Base-by-base conservation (phyloP, 2,113 vertebrate genomes). In the Jacana jacana region DNA sequence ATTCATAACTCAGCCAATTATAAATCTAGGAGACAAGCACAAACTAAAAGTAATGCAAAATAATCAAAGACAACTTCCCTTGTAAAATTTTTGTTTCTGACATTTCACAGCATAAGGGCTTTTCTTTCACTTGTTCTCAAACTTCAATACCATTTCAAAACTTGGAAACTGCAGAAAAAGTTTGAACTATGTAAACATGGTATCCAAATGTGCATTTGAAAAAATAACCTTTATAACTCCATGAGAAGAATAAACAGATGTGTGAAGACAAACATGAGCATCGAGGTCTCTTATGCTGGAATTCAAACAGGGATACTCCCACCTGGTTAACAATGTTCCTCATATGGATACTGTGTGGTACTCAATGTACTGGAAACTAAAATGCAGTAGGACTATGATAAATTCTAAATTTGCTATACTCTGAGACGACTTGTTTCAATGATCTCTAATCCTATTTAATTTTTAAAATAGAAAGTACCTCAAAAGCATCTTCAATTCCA, bases 401-500 rank as follows among this genome's bases (percentile, higher is more conserved):
- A 64, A 25, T 44, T 76, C 25, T 66, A 40, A 18, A 27, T 54
- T 60, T 60, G 33, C 24, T 61, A 27, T 13, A 19, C 24, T 51
- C 46, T 52, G 44, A 28, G 20, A 65, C 79, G 17, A n/a, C 28
- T 30, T 68, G 31, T 42, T 75, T 85, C 28, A 35, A 20, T 28
- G 8, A 73, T 30, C n/a, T 83, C 63, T 75, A 61, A 78, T 81
- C 17, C 69, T 23, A n/a, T 27, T 75, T 33, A 6, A 13, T 20
- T 55, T 68, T 63, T 76, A 20, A 54, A 90, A 86, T 1, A 63
- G 27, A 28, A 81, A 5, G 84, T 97, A 98, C 99, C 99, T 99
- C 99, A 97, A 99, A 99, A 63, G 99, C 99, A 94, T 99, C 99
- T 97, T 99, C 99, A 86, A 99, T 99, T 86, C 99, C 99, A 85